Evolutionary conservation across 2,888 invertebrate species (phyloP), one percentile per base, ranked within the genome.

Genomic region (Dione juno): DNA sequence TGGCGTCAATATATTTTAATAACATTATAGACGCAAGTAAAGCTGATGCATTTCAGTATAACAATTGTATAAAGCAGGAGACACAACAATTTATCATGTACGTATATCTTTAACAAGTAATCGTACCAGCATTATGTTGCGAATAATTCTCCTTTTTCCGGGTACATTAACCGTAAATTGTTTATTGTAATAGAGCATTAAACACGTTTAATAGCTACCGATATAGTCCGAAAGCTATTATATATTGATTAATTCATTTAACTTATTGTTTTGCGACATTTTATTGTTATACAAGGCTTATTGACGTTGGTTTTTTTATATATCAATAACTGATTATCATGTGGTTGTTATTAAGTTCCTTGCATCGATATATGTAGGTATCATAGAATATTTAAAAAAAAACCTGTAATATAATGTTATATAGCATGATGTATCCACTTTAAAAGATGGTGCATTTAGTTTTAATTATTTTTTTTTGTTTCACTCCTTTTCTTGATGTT

Each of bases 141-240:
- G 35, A 78, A 79, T 78, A 75, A 82, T 79, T 78, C 74, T 73
- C 69, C 58, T 75, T 77, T 77, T 78, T 78, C 78, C 77, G 76
- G 74, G 70, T 76, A 75, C 64, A 74, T 79, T 78, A 81, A 64
- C 68, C 77, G 71, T 78, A 79, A 74, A 83, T 84, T 81, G 83
- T 82, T 70, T 76, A 75, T 76, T 79, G 75, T 83, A 81, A 84
- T 81, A 78, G 79, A 70, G 61, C 79, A 79, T 16, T 79, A 77
- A 77, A 79, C 68, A 79, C 79, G 21, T 19, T 53, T 77, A 79
- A 79, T 81, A 74, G 71, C 69, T 57, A 67, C 52, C 67, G 45
- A 64, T 45, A 64, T 67, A 53, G 63, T 16, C 11, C 37, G 58
- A 37, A 54, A n/a, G 41, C 67, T 13, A 67, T 58, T 67, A 53